Evolutionary conservation across 2,888 invertebrate genomes (phyloP).

Genomic region (Melanostoma mellinum): DNA sequence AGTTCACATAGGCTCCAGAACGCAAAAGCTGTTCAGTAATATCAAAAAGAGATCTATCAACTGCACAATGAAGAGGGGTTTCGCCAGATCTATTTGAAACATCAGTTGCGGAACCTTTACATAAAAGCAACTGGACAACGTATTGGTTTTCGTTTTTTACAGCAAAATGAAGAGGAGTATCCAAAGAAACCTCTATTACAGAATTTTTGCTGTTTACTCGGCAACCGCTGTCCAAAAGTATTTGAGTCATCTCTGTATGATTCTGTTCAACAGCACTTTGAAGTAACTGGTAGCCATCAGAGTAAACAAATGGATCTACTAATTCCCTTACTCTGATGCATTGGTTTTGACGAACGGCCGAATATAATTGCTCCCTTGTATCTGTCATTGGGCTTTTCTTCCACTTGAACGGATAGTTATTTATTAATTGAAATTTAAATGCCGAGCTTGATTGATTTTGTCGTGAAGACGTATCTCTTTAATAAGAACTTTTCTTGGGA

Average conservation of each 20-base stretch:
- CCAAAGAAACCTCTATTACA: too few relatives aligned
- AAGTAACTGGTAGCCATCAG: neutral
- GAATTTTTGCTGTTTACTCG: neutral
- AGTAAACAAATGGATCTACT: neutral
- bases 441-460: too few relatives aligned
- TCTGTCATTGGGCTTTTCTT: too few relatives aligned
- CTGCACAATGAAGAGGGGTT: neutral
- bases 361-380: too few relatives aligned
- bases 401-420: too few relatives aligned
- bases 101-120: neutral
- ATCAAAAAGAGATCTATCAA: too few relatives aligned
- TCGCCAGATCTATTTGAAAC: neutral
- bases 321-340: neutral
- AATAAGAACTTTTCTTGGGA: too few relatives aligned
- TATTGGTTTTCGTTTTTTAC: neutral
- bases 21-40: neutral
- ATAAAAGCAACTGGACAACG: neutral
- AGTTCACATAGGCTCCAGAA: neutral
- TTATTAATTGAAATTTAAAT: too few relatives aligned
- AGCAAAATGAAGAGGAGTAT: conserved; percentile 13
- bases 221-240: neutral
- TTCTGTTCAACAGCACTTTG: neutral
- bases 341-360: too few relatives aligned
- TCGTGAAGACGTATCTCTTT: too few relatives aligned
- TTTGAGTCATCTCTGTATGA: neutral